These are phyloP conservation scores for Chunga burmeisteri DNA, from an alignment of 2,113 vertebrate genomes.

Conservation along the genomic window DNA sequence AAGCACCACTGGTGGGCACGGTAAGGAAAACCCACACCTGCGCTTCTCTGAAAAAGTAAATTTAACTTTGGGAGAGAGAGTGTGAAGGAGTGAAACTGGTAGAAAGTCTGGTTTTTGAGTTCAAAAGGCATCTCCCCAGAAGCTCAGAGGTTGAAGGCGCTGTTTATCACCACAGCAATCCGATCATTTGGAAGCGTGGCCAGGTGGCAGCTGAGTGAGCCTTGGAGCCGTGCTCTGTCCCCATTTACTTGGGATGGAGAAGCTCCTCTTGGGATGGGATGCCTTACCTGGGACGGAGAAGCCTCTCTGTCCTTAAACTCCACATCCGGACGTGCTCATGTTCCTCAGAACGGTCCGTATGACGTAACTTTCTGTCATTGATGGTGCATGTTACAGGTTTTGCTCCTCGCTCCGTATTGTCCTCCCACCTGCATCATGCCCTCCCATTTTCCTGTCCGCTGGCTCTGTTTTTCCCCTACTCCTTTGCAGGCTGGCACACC, in stretches of 20 bases:
- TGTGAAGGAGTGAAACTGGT: neutral
- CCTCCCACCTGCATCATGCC: too few species aligned
- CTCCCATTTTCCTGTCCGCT: neutral
- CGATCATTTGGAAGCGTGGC: rapidly evolving
- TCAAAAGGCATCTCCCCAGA: neutral
- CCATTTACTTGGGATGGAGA: neutral
- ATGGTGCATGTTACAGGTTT: neutral
- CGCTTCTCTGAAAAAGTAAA: neutral
- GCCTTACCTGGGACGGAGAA: too few species aligned
- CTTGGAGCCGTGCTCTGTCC: neutral
- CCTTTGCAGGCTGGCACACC: neutral
- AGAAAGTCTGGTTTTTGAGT: neutral
- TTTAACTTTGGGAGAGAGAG: too few species aligned
- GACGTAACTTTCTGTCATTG: too few species aligned
- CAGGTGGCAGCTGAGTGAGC: neutral
- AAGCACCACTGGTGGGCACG: rapidly evolving
- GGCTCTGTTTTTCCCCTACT: neutral
- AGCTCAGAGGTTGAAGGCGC: neutral
- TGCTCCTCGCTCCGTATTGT: neutral
- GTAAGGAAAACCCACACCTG: neutral
- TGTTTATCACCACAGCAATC: neutral
- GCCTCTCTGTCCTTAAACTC: too few species aligned
- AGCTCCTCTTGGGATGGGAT: neutral
- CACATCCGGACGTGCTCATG: too few species aligned
- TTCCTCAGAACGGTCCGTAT: neutral